Base-by-base conservation (phyloP, 2,797 vertebrate species). In the Ibycter americanus region DNA sequence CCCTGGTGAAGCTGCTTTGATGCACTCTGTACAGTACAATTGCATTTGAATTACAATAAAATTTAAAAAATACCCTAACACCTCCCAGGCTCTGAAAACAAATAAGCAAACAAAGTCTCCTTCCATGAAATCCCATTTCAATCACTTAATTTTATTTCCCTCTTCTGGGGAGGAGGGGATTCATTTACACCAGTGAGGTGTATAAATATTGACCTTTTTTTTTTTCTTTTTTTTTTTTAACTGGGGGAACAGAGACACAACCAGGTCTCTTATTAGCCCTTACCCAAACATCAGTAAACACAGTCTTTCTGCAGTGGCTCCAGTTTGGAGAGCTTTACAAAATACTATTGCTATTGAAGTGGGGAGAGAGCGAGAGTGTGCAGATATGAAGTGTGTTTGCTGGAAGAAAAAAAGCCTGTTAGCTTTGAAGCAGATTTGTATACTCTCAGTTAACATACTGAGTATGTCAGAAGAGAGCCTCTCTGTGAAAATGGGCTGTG, bases 181-280 rank as follows among this genome's bases (percentile, higher is more conserved):
- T 95, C 73, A 79, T 87, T 97, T 94, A n/a, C 79, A 77, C 79
- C 58, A 63, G 74, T 56, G 38, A 42, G 25, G 25, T 93, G 11
- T 91, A 76, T 74, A 97, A 97, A 97, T 96, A 97, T 94, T 97
- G 93, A 94, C 89, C 91, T 51, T 34, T 47, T 92, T 51, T 32
- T 49, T 36, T 83, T 87, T 63, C 59, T 87, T 56, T 34, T 78
- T 70, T 58, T 65, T 70, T 52, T 80, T 79, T 44, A 73, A 26
- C 79, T 90, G 23, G 27, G 71, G 72, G 40, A 90, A 66, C 31
- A 55, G 59, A 71, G 44, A 93, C 82, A 95, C 88, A 93, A 72
- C 49, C 84, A 51, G 31, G 70, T 93, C 84, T 91, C 89, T 96
- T 65, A 83, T 81, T 89, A 95, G 82, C 56, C 74, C 96, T 86